A percentile compares a stretch with the other conserved stretches of the same genome.
Conservation (phyloP, 1,140 invertebrate species). For the Anastrepha ludens region DNA sequence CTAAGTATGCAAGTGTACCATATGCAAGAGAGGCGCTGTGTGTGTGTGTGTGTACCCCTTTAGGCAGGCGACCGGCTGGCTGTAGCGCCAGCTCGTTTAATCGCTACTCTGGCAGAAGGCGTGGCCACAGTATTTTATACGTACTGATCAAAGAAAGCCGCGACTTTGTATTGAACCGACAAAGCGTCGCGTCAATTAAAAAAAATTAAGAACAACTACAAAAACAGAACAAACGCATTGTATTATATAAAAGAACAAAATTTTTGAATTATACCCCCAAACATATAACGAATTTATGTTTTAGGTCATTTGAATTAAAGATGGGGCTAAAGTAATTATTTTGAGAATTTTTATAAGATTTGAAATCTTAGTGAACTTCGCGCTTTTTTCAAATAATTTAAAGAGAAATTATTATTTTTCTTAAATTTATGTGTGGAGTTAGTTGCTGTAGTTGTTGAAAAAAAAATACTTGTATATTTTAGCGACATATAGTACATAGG, state of each 20-base stretch:
- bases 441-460: too few relatives aligned
- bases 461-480: too few relatives aligned
- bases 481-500: too few relatives aligned
- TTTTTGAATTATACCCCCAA: neutral
- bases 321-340: neutral
- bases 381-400: too few relatives aligned
- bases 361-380: too few relatives aligned
- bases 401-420: too few relatives aligned
- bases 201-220: neutral
- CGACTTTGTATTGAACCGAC: constrained; percentile 64
- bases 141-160: constrained; percentile 72
- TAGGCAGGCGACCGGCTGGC: constrained; percentile 58
- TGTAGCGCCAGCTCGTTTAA: constrained; percentile 74
- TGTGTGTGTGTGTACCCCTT: neutral
- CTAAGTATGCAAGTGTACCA: neutral
- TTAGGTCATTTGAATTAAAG: constrained; percentile 10
- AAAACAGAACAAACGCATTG: neutral
- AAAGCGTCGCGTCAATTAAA: constrained; percentile 21
- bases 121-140: constrained; percentile 74
- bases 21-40: neutral
- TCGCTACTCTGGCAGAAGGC: constrained; percentile 71
- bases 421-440: too few relatives aligned
- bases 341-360: neutral
- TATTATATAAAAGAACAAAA: neutral
- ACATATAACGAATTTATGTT: neutral